Conservation (phyloP, 2,797 vertebrate genomes). For the Glyptemys insculpta region DNA sequence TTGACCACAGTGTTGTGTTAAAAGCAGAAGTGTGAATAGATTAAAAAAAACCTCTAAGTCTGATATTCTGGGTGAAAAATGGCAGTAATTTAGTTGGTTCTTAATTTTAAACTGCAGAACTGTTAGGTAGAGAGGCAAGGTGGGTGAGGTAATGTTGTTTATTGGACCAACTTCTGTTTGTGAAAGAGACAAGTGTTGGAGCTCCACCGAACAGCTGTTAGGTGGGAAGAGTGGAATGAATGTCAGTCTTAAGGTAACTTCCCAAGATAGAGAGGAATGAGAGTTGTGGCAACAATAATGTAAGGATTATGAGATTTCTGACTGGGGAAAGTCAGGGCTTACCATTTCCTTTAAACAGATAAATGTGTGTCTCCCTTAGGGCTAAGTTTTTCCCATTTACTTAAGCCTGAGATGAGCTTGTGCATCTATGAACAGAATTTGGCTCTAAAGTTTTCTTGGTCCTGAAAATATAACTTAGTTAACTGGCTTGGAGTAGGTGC, state of each 20-base stretch:
- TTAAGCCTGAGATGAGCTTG: neutral
- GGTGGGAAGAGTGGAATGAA: neutral
- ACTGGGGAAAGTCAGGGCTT: neutral
- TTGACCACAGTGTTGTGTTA: constrained; percentile 33
- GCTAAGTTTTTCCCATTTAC: neutral
- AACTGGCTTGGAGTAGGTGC: neutral
- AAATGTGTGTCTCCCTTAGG: neutral
- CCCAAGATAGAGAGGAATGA: neutral
- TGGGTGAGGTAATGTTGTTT: neutral
- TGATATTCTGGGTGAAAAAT: constrained; percentile 18
- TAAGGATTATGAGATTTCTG: neutral
- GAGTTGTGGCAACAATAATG: neutral
- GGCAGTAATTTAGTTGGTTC: neutral
- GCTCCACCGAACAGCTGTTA: neutral
- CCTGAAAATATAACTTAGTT: neutral
- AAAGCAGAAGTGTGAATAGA: constrained; percentile 35
- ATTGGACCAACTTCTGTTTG: neutral
- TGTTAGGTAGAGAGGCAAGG: neutral
- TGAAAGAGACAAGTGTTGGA: neutral
- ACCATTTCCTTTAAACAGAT: neutral
- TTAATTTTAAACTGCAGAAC: neutral
- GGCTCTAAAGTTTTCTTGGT: neutral
- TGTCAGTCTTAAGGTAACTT: neutral
- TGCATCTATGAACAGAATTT: neutral
- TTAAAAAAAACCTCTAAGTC: neutral